These are phyloP conservation scores for Urosaurus nigricauda DNA, from an alignment of 2,797 vertebrate species.

Conservation along the genomic window DNA sequence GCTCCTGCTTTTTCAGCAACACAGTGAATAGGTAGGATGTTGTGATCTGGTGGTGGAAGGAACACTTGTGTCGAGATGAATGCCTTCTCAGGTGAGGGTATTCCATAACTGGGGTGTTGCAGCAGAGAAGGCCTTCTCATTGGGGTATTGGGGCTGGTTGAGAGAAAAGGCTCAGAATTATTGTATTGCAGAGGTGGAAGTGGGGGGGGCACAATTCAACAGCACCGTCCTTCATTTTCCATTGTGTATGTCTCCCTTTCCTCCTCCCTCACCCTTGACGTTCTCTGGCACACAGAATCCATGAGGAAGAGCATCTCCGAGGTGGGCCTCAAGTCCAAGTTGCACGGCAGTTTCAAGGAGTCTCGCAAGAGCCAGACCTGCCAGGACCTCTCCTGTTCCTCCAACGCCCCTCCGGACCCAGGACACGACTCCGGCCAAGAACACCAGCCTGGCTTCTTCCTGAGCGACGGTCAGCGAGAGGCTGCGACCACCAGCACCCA, in stretches of 20 bases:
- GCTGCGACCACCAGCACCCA: accelerated
- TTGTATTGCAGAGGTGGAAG: too few species aligned
- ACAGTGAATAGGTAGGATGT: not conserved
- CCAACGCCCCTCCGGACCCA: not conserved
- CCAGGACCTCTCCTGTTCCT: conserved; percentile 79
- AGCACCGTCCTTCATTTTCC: not conserved
- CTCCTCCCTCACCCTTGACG: not conserved
- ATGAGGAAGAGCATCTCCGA: conserved; percentile 90
- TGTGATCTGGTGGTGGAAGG: too few species aligned
- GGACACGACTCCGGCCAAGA: not conserved
- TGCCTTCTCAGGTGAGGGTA: too few species aligned
- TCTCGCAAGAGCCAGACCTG: conserved; percentile 86
- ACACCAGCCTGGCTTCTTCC: conserved; percentile 81
- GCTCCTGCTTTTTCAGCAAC: not conserved
- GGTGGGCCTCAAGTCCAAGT: conserved; percentile 77
- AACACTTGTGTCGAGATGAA: too few species aligned
- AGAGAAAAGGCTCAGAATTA: too few species aligned
- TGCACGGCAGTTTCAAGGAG: conserved; percentile 59
- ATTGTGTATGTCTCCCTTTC: not conserved
- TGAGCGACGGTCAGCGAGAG: conserved; percentile 48
- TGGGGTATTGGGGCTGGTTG: too few species aligned
- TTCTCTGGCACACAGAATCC: conserved; percentile 69
- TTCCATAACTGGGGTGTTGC: too few species aligned
- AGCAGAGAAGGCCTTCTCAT: too few species aligned
- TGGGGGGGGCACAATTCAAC: not conserved